Base-by-base conservation (phyloP, 2,888 invertebrate genomes). In the Tiphia femorata region DNA sequence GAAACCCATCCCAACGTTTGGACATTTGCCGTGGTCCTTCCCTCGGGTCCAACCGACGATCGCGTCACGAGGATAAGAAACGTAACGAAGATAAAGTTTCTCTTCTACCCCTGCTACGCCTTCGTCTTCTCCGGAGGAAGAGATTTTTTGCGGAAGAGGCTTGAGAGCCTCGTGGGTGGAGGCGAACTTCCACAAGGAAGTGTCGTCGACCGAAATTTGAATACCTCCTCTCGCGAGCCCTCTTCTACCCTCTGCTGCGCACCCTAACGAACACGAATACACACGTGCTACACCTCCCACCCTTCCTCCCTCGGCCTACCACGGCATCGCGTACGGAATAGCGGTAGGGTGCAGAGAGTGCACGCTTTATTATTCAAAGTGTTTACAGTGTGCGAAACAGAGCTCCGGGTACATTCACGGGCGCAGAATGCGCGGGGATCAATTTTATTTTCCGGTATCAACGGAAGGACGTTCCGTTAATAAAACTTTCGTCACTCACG, bases 311-410 rank as follows among this genome's bases (percentile, higher is more conserved):
- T 37, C 37, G 14, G n/a, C n/a, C n/a, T n/a, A n/a, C n/a, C 8
- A n/a, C 33, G 33, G 12, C 14, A 14, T 8, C 10, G 17, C 37
- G 19, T 8, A 19, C 8, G 37, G 14, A 19, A 37, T 37, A 17
- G 37, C 17, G 17, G 37, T 10, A 30, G 44, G 44, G 44, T 44
- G 30, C 30, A n/a, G 19, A 19, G 17, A 30, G 44, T 44, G 20
- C 30, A 30, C 20, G 35, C 33, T 50, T 42, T 50, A 50, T 50
- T 50, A 43, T 50, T 25, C 33, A 21, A 23, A 42, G 33, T 43
- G 42, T 50, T 50, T 42, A 27, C 50, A 33, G 42, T 50, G 35
- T 23, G 16, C 21, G 35, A 42, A 43, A 42, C 35, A 12, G 8
- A 27, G 42, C 5, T 16, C 35, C 21, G 16, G 17, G 42, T n/a